These are phyloP conservation scores for Venustaconcha ellipsiformis DNA, from an alignment of 1,140 invertebrate genomes.

Conservation along the genomic window DNA sequence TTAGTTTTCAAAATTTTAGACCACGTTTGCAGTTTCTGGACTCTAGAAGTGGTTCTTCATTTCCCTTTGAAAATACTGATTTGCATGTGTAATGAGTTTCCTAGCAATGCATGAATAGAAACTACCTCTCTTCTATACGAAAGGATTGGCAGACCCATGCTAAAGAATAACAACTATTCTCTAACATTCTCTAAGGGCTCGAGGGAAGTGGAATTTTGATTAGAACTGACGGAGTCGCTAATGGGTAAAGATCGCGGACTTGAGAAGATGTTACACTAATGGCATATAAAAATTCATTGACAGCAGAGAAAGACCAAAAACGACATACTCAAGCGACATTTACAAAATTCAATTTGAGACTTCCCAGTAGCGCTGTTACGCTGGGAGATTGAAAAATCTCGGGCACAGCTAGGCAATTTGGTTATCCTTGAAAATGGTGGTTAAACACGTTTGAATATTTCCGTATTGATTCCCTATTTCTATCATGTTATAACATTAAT, in stretches of 20 bases:
- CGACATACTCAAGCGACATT: conserved; percentile 25
- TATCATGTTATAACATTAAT: conserved; percentile 31
- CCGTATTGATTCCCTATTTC: conserved; percentile 31
- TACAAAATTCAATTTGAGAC: conserved; percentile 31
- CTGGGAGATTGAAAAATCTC: conserved; percentile 15
- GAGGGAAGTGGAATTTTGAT: conserved; percentile 40
- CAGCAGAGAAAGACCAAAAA: conserved; percentile 29
- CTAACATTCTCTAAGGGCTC: conserved; percentile 13
- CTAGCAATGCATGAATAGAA: no score
- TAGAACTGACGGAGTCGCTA: conserved; percentile 60
- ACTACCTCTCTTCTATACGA: no score
- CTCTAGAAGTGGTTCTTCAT: conserved; percentile 30
- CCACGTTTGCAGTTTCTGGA: no score
- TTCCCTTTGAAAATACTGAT: conserved; percentile 11
- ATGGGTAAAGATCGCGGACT: conserved; percentile 48
- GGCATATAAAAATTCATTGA: conserved; percentile 43
- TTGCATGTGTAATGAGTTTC: no score
- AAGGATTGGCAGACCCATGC: background rate
- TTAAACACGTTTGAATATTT: conserved; percentile 40
- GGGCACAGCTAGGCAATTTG: conserved; percentile 27
- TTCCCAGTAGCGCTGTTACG: conserved; percentile 14
- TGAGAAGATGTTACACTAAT: conserved; percentile 35
- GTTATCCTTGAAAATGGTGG: conserved; percentile 33
- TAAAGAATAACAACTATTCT: conserved; percentile 4
- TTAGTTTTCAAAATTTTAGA: no score